Base-by-base conservation (phyloP, 2,888 invertebrate species). In the Orthosia gracilis region DNA sequence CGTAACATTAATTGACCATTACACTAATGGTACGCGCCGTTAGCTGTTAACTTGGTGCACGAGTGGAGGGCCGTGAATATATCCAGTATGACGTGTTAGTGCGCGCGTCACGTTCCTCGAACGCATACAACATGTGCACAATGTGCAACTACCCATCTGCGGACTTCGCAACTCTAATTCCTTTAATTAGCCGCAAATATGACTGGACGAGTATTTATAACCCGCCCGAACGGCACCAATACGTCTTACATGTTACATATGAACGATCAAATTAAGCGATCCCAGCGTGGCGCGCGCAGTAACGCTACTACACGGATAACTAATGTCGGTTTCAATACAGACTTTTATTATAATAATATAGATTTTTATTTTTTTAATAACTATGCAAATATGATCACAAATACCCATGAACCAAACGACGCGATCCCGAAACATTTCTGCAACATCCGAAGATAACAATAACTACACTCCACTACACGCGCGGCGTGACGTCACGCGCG, bases 351-450 rank as follows among this genome's bases (percentile, higher is more conserved):
- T 92, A 92, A 92, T 94, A 94, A 93, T 94, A 94, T 93, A 95
- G 91, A 90, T 92, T 94, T 92, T 94, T 92, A 89, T 89, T 90
- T 91, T 91, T 94, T 92, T 92, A 95, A 93, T 91, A 94, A 94
- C 94, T 95, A 95, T 95, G 94, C 93, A 95, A 92, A 92, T 92
- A 95, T 94, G 94, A 95, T 95, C 95, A 96, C 95, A 95, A 91
- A 94, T 94, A 94, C 94, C 95, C 95, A 94, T 93, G 92, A 94
- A 94, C 94, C 94, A 91, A 94, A 94, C 93, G 94, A 94, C 94
- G 94, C 94, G 91, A 92, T 93, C 93, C 92, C 86, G 89, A 92
- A 90, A 93, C 92, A 88, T 89, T 83, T 90, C 92, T 89, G 90
- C 92, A 88, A 91, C 89, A 88, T 90, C 88, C 89, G 91, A 90